Conservation (phyloP, 2,888 invertebrate genomes). For the Patella ulyssiponensis region DNA sequence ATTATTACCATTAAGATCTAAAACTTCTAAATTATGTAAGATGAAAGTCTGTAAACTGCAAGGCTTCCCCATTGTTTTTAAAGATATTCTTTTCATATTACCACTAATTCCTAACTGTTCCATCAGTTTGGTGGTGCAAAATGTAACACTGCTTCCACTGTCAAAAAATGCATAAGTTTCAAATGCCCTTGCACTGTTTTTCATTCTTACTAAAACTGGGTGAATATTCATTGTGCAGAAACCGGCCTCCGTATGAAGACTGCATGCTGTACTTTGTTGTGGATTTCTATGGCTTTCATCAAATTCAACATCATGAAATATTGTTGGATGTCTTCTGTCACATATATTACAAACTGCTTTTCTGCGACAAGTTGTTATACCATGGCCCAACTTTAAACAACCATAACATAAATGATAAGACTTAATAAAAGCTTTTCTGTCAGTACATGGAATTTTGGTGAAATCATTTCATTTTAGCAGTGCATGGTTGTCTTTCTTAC, state of each 20-base stretch:
- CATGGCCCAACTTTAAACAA: no score
- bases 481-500: no score
- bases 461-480: no score
- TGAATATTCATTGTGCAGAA: conserved; percentile 25
- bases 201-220: conserved; percentile 19
- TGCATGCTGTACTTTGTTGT: not conserved
- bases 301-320: no score
- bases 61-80: conserved; percentile 17
- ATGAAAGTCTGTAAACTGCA: not conserved
- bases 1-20: not conserved
- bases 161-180: conserved; percentile 24
- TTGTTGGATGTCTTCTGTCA: no score
- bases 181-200: not conserved
- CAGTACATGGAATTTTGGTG: no score
- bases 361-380: no score
- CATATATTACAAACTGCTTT: no score
- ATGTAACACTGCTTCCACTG: conserved; percentile 23
- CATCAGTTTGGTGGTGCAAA: conserved; percentile 23
- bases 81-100: conserved; percentile 3
- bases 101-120: conserved; percentile 12
- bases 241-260: conserved; percentile 14
- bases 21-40: conserved; percentile 13
- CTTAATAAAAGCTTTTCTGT: no score
- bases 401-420: no score
- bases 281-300: no score